Base-by-base conservation (phyloP, 2,888 invertebrate genomes). In the Pteria penguin region DNA sequence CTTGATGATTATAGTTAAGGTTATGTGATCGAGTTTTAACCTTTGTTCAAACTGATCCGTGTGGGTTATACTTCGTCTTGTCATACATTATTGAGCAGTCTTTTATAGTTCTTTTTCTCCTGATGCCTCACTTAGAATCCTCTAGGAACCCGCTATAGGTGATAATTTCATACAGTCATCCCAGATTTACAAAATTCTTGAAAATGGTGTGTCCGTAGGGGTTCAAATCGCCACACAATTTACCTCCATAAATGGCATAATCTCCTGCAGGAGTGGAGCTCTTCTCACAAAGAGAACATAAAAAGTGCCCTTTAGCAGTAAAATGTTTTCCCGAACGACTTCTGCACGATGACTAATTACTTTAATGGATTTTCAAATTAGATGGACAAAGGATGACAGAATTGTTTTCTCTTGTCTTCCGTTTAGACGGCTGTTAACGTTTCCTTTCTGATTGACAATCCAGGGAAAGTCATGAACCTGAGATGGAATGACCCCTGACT, bases 241-340 rank as follows among this genome's bases (percentile, higher is more conserved):
- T 45, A 45, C 45, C 45, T 18, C 11, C 45, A 18, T 45, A 45
- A 45, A 45, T 45, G 45, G 11, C 45, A 45, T 45, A 45, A 45
- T 45, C 45, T 45, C 18, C 45, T 45, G 45, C 45, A 45, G 45
- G 45, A 58, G 61, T 66, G 66, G 36, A 45, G 33, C n/a, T 26
- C 63, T 63, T 63, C 63, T 63, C 63, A 63, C 63, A 33, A 63
- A 24, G 63, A 32, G 32, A 32, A 33, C 22, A 63, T 63, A 63
- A 63, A 63, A 33, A 36, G 63, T 63, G 36, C 63, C 63, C 63
- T 26, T 32, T 26, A 36, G 63, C 63, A 33, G 36, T 36, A 36
- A 33, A 63, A 63, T 36, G 22, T 63, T 45, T 45, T 45, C 45
- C 45, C 45, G 11, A 45, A 45, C 45, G 45, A 45, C 8, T 45